A percentile compares a stretch with the other conserved stretches of the same genome.
These are phyloP conservation scores for Pholis gunnellus DNA, from an alignment of 2,113 vertebrate genomes.

Conservation along the genomic window DNA sequence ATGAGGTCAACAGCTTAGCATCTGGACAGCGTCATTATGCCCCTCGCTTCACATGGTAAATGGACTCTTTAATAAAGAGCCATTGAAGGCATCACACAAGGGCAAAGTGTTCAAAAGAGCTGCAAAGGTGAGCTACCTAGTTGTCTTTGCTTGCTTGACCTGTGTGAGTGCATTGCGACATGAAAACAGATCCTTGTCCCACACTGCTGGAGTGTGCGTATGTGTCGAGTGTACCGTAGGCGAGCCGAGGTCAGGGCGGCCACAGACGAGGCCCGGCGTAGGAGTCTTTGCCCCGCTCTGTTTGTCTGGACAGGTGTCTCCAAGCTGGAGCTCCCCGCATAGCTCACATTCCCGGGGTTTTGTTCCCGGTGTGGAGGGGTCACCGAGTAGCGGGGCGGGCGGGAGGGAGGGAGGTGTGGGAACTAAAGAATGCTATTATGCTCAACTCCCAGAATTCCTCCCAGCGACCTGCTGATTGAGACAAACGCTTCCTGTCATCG, in stretches of 20 bases:
- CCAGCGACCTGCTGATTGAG: constrained; percentile 62
- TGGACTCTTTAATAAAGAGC: background rate
- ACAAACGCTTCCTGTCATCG: constrained; percentile 53
- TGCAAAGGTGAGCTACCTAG: constrained; percentile 2
- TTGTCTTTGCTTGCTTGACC: background rate
- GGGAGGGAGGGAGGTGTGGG: constrained; percentile 54
- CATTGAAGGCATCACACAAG: background rate
- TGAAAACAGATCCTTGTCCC: constrained; percentile 3
- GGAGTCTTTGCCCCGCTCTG: constrained; percentile 29
- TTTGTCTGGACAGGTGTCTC: constrained; percentile 74
- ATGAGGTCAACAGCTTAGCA: background rate
- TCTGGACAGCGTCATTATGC: constrained; percentile 19
- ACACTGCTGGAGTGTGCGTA: background rate
- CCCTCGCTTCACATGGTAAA: background rate
- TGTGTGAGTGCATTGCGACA: background rate
- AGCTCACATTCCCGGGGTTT: constrained; percentile 76
- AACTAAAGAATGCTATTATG: constrained; percentile 58
- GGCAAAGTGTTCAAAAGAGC: background rate
- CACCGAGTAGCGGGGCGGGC: constrained; percentile 8
- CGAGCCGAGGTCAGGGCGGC: constrained; percentile 24
- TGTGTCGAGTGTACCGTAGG: background rate
- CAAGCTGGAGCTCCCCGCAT: constrained; percentile 49
- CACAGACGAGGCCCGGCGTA: constrained; percentile 14
- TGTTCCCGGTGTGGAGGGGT: constrained; percentile 59
- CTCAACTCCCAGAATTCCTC: constrained; percentile 55